Percentiles rank a stretch among this genome's conserved stretches.
Evolutionary conservation across 2,797 vertebrate species (phyloP).

Genomic region (Pygocentrus nattereri): DNA sequence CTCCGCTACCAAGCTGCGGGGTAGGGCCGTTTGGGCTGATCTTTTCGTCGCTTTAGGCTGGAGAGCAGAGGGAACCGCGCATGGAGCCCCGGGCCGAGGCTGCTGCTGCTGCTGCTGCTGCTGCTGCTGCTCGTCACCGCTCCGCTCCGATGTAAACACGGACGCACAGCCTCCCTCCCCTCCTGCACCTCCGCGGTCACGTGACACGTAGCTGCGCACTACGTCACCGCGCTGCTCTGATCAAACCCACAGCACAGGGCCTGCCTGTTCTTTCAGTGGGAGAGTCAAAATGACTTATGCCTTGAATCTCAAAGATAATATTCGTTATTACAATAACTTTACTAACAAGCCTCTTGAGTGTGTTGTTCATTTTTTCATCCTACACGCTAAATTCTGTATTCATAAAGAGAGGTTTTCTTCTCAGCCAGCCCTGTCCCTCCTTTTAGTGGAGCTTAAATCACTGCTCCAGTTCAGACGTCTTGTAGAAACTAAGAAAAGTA

Average conservation of each 20-base stretch:
- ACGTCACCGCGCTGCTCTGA: slow-evolving; percentile 13
- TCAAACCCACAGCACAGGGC: background rate
- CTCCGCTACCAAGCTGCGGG: background rate
- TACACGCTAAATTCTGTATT: too few relatives aligned
- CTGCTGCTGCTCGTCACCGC: slow-evolving; percentile 38
- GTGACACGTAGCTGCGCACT: slow-evolving; percentile 17
- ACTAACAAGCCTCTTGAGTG: too few relatives aligned
- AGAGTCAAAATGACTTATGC: too few relatives aligned
- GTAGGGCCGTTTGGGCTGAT: slow-evolving; percentile 6
- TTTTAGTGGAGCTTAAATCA: too few relatives aligned
- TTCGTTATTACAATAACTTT: too few relatives aligned
- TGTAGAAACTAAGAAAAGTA: too few relatives aligned
- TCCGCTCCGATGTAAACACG: slow-evolving; percentile 67
- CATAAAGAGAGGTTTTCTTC: too few relatives aligned
- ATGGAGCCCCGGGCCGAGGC: slow-evolving; percentile 43
- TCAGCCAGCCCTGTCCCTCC: too few relatives aligned
- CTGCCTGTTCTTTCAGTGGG: too few relatives aligned
- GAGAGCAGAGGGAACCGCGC: slow-evolving; percentile 46
- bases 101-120: slow-evolving; percentile 38
- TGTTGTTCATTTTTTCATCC: too few relatives aligned
- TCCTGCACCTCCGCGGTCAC: slow-evolving; percentile 11
- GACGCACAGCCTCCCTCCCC: slow-evolving; percentile 49
- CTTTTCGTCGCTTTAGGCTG: slow-evolving; percentile 32
- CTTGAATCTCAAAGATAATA: too few relatives aligned
- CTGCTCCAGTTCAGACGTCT: too few relatives aligned